phyloP scores from a whole-genome alignment of 2,888 invertebrate species.

The Helleia helle region DNA sequence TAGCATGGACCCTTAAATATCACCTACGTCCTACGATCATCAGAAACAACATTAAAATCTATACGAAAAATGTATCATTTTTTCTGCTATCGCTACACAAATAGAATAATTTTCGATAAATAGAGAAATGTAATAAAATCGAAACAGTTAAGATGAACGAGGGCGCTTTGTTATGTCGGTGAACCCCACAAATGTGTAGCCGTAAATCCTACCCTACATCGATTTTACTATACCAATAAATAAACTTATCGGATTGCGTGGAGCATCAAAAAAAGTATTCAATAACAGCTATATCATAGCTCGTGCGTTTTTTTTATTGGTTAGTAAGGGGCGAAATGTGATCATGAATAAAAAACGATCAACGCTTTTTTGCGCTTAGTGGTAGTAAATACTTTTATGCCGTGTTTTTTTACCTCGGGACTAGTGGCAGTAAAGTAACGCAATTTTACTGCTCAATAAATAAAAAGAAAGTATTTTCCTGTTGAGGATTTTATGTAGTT shows the following conservation, averaged over 20 bases:
- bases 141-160: slow-evolving; percentile 34
- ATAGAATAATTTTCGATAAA: neutral
- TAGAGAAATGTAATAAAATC: slow-evolving; percentile 24
- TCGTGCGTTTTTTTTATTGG: slow-evolving; percentile 42
- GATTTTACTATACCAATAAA: slow-evolving; percentile 63
- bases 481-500: no score
- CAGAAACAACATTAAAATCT: no score
- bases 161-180: slow-evolving; percentile 37
- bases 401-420: no score
- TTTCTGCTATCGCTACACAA: slow-evolving; percentile 13
- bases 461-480: no score
- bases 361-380: no score
- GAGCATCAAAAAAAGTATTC: slow-evolving; percentile 27
- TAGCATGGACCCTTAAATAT: no score
- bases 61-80: no score
- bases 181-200: slow-evolving; percentile 49
- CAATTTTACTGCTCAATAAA: no score
- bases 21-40: no score
- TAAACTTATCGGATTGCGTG: slow-evolving; percentile 55
- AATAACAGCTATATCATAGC: slow-evolving; percentile 55
- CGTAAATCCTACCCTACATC: slow-evolving; percentile 54
- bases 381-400: no score
- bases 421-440: no score
- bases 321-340: slow-evolving; percentile 16
- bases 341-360: no score